Evolutionary conservation across 2,888 invertebrate genomes (phyloP).

Genomic region (Callyntrura sp.): DNA sequence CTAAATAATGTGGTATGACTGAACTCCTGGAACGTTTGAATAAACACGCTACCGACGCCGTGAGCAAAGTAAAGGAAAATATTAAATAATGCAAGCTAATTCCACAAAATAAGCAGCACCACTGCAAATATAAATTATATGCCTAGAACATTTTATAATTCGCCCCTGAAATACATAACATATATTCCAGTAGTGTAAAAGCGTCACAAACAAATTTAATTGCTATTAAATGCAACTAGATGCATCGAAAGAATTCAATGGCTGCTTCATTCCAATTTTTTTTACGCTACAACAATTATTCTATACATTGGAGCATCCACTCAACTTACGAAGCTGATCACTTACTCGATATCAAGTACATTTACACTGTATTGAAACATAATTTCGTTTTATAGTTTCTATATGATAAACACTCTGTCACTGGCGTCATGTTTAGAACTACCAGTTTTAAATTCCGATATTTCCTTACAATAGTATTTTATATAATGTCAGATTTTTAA

Average conservation of each 20-base stretch:
- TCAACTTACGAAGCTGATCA: not conserved
- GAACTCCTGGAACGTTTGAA: no score
- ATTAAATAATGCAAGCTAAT: no score
- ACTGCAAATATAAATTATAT: no score
- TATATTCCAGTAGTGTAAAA: no score
- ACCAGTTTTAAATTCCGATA: slow-evolving; percentile 9
- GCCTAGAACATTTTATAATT: no score
- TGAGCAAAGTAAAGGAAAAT: no score
- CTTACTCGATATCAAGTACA: not conserved
- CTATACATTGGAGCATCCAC: not conserved
- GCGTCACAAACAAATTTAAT: no score
- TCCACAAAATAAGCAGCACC: no score
- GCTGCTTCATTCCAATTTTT: not conserved
- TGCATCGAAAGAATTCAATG: not conserved
- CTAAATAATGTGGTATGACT: no score
- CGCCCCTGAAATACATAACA: no score
- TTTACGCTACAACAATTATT: not conserved
- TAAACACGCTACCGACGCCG: no score
- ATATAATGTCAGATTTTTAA: slow-evolving; percentile 44
- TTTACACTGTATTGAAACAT: slow-evolving; percentile 17
- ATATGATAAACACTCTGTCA: not conserved
- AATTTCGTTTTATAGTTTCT: slow-evolving; percentile 17
- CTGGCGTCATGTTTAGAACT: not conserved
- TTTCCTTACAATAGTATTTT: not conserved
- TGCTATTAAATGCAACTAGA: not conserved